These are phyloP conservation scores for Crossocerus cetratus DNA, from an alignment of 2,888 invertebrate species.

Conservation along the genomic window DNA sequence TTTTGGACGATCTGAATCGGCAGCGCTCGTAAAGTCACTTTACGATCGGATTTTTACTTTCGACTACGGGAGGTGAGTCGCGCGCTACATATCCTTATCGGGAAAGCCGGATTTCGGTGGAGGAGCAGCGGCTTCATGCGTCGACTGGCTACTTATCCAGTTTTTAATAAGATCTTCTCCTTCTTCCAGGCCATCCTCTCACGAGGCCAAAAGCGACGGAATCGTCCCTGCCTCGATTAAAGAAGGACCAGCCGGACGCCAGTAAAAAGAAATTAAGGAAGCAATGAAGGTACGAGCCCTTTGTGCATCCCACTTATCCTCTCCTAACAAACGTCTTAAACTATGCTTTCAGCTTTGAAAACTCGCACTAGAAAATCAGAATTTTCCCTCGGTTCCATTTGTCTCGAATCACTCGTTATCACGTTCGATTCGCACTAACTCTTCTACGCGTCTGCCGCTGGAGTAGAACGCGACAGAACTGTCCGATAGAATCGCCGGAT, in stretches of 20 bases:
- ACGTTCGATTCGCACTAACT: no score
- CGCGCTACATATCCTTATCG: slow-evolving; percentile 16
- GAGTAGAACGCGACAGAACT: no score
- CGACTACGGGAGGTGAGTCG: slow-evolving; percentile 24
- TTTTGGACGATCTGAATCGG: no score
- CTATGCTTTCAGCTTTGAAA: no score
- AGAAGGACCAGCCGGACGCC: neutral
- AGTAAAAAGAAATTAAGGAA: slow-evolving; percentile 4
- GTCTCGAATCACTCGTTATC: no score
- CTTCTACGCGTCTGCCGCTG: no score
- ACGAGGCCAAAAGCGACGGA: slow-evolving; percentile 17
- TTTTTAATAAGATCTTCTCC: slow-evolving; percentile 23
- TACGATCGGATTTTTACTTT: slow-evolving; percentile 22
- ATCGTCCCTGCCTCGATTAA: slow-evolving; percentile 18
- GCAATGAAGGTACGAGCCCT: neutral
- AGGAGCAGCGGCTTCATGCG: neutral
- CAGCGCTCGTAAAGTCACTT: slow-evolving; percentile 49
- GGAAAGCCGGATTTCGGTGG: slow-evolving; percentile 6
- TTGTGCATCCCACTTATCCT: neutral
- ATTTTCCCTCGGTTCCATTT: no score
- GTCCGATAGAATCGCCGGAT: no score
- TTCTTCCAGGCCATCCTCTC: slow-evolving; percentile 25
- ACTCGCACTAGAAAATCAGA: no score
- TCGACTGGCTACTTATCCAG: neutral
- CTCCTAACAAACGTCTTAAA: no score